Conservation (phyloP, 2,113 vertebrate genomes). For the Strix aluco region DNA sequence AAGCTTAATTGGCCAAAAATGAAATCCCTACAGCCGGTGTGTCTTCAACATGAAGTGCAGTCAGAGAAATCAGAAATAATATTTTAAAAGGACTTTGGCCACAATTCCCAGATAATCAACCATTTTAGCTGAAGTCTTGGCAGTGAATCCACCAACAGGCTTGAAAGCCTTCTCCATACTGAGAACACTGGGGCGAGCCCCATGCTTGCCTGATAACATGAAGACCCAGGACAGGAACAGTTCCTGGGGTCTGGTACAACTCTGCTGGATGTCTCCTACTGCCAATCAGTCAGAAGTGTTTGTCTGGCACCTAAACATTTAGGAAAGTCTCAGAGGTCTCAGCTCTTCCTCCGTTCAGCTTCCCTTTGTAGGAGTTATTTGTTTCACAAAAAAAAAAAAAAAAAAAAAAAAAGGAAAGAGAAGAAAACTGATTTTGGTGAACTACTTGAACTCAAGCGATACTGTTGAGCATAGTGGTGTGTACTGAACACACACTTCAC, state of each 20-base stretch:
- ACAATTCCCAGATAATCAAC: background rate
- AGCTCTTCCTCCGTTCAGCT: background rate
- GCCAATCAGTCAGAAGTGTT: background rate
- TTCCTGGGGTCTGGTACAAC: background rate
- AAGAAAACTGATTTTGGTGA: background rate
- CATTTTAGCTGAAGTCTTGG: background rate
- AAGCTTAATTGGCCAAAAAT: conserved; percentile 23
- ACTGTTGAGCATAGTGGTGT: background rate
- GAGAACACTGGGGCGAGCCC: background rate
- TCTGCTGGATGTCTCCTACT: background rate
- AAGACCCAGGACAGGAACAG: background rate
- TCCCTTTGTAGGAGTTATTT: background rate
- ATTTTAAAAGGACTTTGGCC: background rate
- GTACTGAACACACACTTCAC: background rate
- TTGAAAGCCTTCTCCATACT: background rate
- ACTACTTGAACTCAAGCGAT: background rate
- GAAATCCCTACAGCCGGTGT: background rate
- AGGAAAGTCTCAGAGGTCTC: background rate
- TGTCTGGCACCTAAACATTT: background rate
- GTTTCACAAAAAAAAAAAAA: too few relatives aligned
- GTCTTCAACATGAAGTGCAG: background rate
- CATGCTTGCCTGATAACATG: background rate
- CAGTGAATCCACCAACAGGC: background rate
- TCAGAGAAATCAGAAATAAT: background rate
- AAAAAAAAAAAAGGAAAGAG: too few relatives aligned